Percentiles rank a stretch among this genome's conserved stretches.
Evolutionary conservation across 2,113 vertebrate genomes (phyloP).

Genomic region (Condylura cristata): DNA sequence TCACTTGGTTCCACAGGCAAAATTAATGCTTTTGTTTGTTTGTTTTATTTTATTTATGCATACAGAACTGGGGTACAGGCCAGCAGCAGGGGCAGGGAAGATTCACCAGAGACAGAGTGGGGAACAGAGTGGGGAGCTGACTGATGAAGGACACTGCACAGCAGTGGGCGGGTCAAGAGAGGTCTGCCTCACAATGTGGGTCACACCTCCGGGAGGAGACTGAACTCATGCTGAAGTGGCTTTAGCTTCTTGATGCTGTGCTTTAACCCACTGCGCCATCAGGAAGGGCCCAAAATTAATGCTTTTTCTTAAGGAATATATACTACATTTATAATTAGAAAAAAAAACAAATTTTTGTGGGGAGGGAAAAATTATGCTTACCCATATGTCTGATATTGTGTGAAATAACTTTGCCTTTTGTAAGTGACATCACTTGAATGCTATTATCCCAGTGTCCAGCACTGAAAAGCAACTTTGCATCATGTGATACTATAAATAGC

Average conservation of each 20-base stretch:
- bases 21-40: conserved; percentile 3
- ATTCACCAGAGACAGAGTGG: too few species aligned
- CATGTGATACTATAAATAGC: conserved; percentile 95
- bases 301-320: neutral
- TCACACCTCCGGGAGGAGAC: too few species aligned
- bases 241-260: too few species aligned
- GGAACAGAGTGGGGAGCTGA: too few species aligned
- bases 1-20: conserved; percentile 15
- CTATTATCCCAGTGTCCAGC: conserved; percentile 99
- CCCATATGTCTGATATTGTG: conserved; percentile 97
- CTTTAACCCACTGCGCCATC: too few species aligned
- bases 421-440: conserved; percentile 94
- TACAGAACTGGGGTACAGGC: too few species aligned
- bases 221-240: too few species aligned
- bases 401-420: conserved; percentile 93
- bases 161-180: too few species aligned
- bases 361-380: conserved; percentile 79
- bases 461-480: conserved; percentile 97
- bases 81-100: too few species aligned
- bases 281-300: conserved; percentile 56
- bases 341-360: neutral
- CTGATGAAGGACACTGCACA: too few species aligned
- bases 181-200: too few species aligned
- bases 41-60: too few species aligned
- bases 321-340: neutral